A percentile compares a stretch with the other conserved stretches of the same genome.
These are phyloP conservation scores for Pyrrhia umbra DNA, from an alignment of 2,888 invertebrate species.

Conservation along the genomic window DNA sequence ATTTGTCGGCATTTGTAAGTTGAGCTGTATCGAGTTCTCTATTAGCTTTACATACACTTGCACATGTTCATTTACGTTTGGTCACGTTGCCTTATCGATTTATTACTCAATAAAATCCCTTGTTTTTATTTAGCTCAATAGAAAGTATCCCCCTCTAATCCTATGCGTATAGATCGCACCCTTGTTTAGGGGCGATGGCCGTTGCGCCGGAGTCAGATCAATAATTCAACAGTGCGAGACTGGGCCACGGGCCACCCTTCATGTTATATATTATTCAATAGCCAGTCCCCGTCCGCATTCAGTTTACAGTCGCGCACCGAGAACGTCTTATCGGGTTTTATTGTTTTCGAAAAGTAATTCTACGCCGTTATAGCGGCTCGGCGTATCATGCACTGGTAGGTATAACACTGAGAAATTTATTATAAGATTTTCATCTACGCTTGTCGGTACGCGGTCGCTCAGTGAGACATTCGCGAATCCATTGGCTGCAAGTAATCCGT, in stretches of 20 bases:
- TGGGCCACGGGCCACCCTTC: constrained; percentile 67
- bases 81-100: constrained; percentile 74
- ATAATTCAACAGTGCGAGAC: constrained; percentile 76
- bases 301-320: constrained; percentile 70
- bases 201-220: constrained; percentile 86
- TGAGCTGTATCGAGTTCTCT: constrained; percentile 53
- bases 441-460: constrained; percentile 69
- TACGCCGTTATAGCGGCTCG: constrained; percentile 77
- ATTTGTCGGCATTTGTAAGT: constrained; percentile 26
- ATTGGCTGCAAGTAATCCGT: constrained; percentile 50
- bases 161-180: constrained; percentile 69
- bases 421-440: constrained; percentile 76
- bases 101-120: constrained; percentile 65
- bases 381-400: constrained; percentile 87
- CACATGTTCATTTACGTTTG: constrained; percentile 55
- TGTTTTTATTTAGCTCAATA: constrained; percentile 63
- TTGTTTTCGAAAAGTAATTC: constrained; percentile 87
- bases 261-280: constrained; percentile 59
- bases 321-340: constrained; percentile 85
- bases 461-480: constrained; percentile 54
- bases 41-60: constrained; percentile 49
- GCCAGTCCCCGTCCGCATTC: constrained; percentile 58
- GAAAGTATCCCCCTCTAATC: constrained; percentile 61
- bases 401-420: constrained; percentile 76
- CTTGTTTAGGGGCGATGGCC: constrained; percentile 73